Base-by-base conservation (phyloP, 2,113 vertebrate species). In the Lamprotornis superbus region DNA sequence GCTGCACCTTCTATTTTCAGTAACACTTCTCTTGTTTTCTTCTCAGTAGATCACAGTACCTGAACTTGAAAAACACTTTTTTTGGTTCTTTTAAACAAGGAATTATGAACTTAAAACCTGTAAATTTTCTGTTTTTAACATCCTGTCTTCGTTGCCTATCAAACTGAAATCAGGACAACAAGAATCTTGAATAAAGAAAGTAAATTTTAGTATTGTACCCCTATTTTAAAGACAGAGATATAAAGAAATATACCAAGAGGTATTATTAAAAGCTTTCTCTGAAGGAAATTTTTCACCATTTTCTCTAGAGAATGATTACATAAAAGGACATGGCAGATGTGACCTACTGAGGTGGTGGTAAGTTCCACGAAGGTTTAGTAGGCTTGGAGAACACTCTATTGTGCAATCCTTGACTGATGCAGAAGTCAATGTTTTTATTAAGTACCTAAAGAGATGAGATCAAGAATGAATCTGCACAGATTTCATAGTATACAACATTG, bases 121-220 rank as follows among this genome's bases (percentile, higher is more conserved):
- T 33, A 88, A 9, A 67, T 67, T 79, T 91, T 75, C n/a, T 82
- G 10, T 4, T 74, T 39, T 46, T n/a, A 82, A 25, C 27, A 61
- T 53, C 16, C 2, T 77, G 55, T 6, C 53, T 87, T 73, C 46
- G 14, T 37, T 59, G 30, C 19, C 9, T 70, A 21, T 44, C 16
- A 86, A 71, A 49, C 15, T 73, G 28, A 87, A 87, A 80, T 68
- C 1, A 63, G 0, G 0, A 1, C 39, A 78, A 61, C 4, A 46
- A 80, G 22, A 76, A 87, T 42, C 33, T 47, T 52, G 53, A 77
- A 50, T 47, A 17, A 22, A 76, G 44, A 76, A 91, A 83, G 39
- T 12, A 53, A 31, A 46, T 60, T 87, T 83, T 77, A 46, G 9
- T 39, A 5, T 56, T 69, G 6, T 47, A 56, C 7, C 2, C 9